These are phyloP conservation scores for Thalassarche chlororhynchos DNA, from an alignment of 2,113 vertebrate genomes.

Conservation along the genomic window DNA sequence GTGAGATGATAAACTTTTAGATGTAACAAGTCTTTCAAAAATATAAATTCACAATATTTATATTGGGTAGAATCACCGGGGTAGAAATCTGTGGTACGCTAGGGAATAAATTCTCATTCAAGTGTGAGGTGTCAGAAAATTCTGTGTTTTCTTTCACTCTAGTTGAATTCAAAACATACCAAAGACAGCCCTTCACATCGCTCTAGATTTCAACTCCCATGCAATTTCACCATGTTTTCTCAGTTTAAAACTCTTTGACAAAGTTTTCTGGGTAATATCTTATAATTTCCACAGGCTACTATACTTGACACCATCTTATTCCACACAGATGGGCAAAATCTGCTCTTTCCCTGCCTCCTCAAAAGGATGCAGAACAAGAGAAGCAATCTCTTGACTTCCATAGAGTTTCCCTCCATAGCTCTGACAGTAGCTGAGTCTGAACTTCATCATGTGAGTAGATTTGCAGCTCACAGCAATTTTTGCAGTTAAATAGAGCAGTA, in stretches of 20 bases:
- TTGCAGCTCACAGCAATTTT: not conserved
- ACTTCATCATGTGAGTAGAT: not conserved
- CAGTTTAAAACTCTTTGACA: not conserved
- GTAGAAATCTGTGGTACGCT: not conserved
- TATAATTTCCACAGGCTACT: not conserved
- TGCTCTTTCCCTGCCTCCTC: not conserved
- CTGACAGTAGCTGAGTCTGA: not conserved
- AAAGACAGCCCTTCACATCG: not conserved
- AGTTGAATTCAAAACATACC: not conserved
- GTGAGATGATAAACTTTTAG: not conserved
- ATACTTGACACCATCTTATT: not conserved
- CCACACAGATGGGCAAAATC: not conserved
- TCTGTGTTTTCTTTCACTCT: not conserved
- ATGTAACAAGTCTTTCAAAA: not conserved
- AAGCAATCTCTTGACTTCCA: not conserved
- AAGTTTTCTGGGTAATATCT: not conserved
- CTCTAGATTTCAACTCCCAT: not conserved
- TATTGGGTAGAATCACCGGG: not conserved
- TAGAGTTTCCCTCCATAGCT: not conserved
- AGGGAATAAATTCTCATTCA: not conserved
- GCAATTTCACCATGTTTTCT: not conserved
- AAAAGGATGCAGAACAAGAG: not conserved
- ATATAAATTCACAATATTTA: not conserved
- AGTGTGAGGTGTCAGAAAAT: not conserved
- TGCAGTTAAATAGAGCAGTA: not conserved